Evolutionary conservation across 2,888 invertebrate species (phyloP), one percentile per base, ranked within the genome.

Genomic region (Lasioglossum leucozonium): DNA sequence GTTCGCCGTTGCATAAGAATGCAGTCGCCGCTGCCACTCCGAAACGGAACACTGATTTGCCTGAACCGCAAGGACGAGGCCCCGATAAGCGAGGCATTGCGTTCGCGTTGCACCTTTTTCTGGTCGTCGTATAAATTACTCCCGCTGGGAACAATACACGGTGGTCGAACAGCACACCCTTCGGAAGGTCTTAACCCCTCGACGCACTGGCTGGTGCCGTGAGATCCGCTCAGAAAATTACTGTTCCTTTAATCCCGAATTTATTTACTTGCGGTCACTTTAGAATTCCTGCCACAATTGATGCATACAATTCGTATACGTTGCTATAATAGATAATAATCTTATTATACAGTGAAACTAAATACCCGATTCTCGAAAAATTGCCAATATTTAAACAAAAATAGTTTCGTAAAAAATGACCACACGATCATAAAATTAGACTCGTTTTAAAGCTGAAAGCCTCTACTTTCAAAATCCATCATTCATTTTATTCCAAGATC

Each of bases 1-100:
- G 72, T 73, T 65, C 76, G 79, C 74, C 81, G 82, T 87, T 84
- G 83, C 84, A 78, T 79, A 86, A 88, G 88, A 90, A 88, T 86
- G 80, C 80, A 67, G 73, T 77, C 73, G 73, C 77, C 73, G 73
- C 77, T 77, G 71, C 71, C 34, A 42, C n/a, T 47, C 72, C 26
- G 42, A 44, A 69, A 26, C 71, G 77, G 77, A 81, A 40, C 76
- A 72, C 72, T 34, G 72, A 77, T 77, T 72, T 55, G 71, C 55
- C 51, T 74, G 69, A 77, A 76, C 51, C 8, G 72, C 47, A n/a
- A 34, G 34, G 58, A n/a, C 74, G 18, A 62, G 40, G 22, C 51
- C 16, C 40, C 65, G 30, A 71, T 40, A 30, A 55, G 8, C 42
- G 42, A 65, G n/a, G 42, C 65, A 44, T 22, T 18, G 34, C 16